A percentile compares a stretch with the other conserved stretches of the same genome.
phyloP scores from a whole-genome alignment of 1,140 invertebrate genomes.

The Meteorus sp. region DNA sequence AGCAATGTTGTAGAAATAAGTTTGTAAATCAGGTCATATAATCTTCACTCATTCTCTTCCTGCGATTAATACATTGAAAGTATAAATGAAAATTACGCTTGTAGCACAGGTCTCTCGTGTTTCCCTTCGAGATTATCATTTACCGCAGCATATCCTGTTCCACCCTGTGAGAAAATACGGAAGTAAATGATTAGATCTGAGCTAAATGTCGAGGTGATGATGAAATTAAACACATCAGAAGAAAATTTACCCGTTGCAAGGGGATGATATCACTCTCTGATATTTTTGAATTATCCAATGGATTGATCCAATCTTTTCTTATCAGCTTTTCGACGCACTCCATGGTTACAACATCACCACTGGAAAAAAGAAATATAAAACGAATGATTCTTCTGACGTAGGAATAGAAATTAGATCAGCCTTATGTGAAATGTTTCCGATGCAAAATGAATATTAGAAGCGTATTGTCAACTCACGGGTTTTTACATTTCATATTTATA shows the following conservation, averaged over 20 bases:
- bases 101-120: slow-evolving; percentile 83
- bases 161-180: slow-evolving; percentile 73
- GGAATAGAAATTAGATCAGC: no score
- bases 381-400: no score
- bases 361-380: no score
- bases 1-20: no score
- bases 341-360: slow-evolving; percentile 94
- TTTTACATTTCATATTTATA: no score
- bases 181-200: no score
- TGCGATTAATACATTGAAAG: no score
- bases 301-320: slow-evolving; percentile 96
- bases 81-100: slow-evolving; percentile 58
- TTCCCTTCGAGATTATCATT: slow-evolving; percentile 84
- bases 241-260: slow-evolving; percentile 75
- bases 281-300: slow-evolving; percentile 85
- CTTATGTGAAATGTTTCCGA: no score
- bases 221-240: slow-evolving; percentile 18
- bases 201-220: slow-evolving; percentile 26
- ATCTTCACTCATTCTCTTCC: no score
- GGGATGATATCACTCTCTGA: slow-evolving; percentile 91
- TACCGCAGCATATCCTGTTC: slow-evolving; percentile 90
- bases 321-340: slow-evolving; percentile 97
- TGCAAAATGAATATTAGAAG: no score
- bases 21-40: no score
- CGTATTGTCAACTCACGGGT: no score